A percentile compares a stretch with the other conserved stretches of the same genome.
phyloP scores from a whole-genome alignment of 2,888 invertebrate genomes.

The Trissolcus brochymenae region DNA sequence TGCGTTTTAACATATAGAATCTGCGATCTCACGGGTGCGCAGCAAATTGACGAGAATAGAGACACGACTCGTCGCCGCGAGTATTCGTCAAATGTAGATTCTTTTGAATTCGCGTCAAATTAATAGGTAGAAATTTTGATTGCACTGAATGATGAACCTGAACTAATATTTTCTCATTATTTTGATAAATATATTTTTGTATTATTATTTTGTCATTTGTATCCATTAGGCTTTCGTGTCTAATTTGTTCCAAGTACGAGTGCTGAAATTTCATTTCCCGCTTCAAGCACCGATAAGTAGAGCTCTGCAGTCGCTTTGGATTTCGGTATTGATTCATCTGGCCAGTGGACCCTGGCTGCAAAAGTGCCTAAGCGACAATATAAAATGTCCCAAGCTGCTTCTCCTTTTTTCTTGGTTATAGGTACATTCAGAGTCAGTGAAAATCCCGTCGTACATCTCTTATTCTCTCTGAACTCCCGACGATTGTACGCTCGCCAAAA shows the following conservation, averaged over 20 bases:
- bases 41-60: constrained; percentile 39
- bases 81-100: constrained; percentile 40
- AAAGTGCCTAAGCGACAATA: constrained; percentile 41
- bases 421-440: constrained; percentile 16
- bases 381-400: constrained; percentile 35
- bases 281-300: constrained; percentile 41
- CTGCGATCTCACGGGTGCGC: constrained; percentile 29
- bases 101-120: too few species aligned
- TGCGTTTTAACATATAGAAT: constrained; percentile 36
- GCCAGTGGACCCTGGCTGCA: constrained; percentile 34
- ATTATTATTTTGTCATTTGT: too few species aligned
- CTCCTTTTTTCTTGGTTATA: constrained; percentile 22
- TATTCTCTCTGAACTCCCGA: constrained; percentile 11
- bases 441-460: constrained; percentile 11
- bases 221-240: too few species aligned
- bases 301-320: constrained; percentile 5
- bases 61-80: constrained; percentile 14
- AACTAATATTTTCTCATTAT: too few species aligned
- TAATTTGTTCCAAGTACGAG: constrained; percentile 7
- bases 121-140: too few species aligned
- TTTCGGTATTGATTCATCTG: constrained; percentile 40
- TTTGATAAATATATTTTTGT: too few species aligned
- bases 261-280: constrained; percentile 16
- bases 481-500: constrained; percentile 48
- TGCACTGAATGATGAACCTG: not conserved